These are phyloP conservation scores for Oreohelix idahoensis DNA, from an alignment of 1,140 invertebrate genomes.

Conservation along the genomic window DNA sequence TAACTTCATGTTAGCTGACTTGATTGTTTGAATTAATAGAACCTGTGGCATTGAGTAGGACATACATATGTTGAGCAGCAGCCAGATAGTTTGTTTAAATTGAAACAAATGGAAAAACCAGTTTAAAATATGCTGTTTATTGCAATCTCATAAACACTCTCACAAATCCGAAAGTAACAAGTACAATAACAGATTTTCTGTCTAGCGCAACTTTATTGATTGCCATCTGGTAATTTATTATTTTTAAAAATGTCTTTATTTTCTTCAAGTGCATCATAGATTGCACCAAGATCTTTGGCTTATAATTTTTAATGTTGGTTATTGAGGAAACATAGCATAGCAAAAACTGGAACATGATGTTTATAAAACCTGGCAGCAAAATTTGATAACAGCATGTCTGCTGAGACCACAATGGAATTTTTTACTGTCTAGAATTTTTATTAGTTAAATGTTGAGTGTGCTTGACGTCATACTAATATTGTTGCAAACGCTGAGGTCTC, in stretches of 20 bases:
- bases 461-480: background rate
- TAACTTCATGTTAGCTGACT: too few species aligned
- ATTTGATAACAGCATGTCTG: background rate
- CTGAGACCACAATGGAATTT: background rate
- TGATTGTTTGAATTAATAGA: too few species aligned
- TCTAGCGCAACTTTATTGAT: background rate
- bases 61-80: too few species aligned
- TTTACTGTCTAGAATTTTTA: background rate
- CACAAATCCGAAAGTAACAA: too few species aligned
- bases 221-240: background rate
- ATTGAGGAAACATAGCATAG: background rate
- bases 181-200: too few species aligned
- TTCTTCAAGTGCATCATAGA: background rate
- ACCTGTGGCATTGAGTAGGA: too few species aligned
- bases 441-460: background rate
- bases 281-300: background rate
- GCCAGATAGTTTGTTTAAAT: too few species aligned
- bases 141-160: too few species aligned
- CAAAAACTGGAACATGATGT: background rate
- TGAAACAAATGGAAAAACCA: too few species aligned
- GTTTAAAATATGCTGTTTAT: too few species aligned
- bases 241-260: background rate
- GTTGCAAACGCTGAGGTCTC: background rate
- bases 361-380: background rate
- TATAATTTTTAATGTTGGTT: background rate